A percentile compares a stretch with the other conserved stretches of the same genome.
Conservation (phyloP, 2,113 vertebrate genomes). For the Mustelus asterias region DNA sequence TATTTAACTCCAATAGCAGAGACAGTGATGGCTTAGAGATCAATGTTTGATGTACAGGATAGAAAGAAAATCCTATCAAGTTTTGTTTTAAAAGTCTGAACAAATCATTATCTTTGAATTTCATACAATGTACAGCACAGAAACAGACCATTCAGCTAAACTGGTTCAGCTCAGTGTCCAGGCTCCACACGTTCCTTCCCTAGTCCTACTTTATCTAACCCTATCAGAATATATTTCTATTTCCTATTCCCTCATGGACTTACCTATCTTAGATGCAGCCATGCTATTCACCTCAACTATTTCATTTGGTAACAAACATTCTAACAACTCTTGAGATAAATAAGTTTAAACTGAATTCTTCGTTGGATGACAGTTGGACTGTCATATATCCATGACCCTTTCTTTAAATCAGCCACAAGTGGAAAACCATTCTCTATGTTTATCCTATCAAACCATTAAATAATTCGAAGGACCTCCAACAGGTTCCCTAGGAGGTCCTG, state of each 20-base stretch:
- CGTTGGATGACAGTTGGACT: neutral
- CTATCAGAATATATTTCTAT: too few species aligned
- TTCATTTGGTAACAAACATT: neutral
- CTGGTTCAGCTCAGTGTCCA: neutral
- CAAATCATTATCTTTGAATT: neutral
- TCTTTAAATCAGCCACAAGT: neutral
- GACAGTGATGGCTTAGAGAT: neutral
- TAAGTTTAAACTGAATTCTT: neutral
- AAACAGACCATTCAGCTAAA: neutral
- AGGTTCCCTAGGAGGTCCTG: too few species aligned
- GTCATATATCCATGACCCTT: neutral
- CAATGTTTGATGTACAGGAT: neutral
- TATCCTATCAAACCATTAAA: neutral
- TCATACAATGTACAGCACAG: neutral
- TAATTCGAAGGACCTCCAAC: neutral
- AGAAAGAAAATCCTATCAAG: neutral
- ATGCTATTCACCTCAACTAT: too few species aligned
- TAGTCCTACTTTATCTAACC: neutral
- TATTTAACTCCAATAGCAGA: neutral
- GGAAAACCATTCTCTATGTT: neutral
- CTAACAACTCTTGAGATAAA: neutral
- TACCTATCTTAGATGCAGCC: neutral
- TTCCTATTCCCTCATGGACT: neutral
- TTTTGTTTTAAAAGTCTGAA: neutral
- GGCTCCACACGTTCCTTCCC: neutral